A percentile compares a stretch with the other conserved stretches of the same genome.
Evolutionary conservation across 2,797 vertebrate species (phyloP).

Genomic region (Sphenopsis melanotis): DNA sequence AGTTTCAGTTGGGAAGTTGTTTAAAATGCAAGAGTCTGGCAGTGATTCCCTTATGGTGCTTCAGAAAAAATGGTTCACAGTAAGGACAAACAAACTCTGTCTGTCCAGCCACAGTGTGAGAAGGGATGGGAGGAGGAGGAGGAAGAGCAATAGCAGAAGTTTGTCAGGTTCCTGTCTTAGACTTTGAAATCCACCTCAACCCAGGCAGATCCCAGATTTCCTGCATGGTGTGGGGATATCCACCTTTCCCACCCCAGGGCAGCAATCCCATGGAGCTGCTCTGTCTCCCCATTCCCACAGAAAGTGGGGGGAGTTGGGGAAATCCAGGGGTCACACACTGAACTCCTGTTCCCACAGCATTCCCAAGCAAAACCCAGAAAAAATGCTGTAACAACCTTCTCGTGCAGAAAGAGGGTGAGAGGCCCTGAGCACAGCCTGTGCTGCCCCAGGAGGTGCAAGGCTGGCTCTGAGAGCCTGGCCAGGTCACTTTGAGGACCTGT

Average conservation of each 20-base stretch:
- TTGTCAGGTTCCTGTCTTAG: background rate
- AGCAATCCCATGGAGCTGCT: accelerated
- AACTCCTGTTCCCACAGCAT: background rate
- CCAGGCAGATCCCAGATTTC: background rate
- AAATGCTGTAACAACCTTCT: accelerated
- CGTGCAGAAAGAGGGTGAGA: accelerated
- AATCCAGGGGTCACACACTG: background rate
- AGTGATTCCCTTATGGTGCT: accelerated
- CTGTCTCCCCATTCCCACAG: background rate
- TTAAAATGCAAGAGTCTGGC: background rate
- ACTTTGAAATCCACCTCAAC: background rate
- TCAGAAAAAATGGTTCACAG: background rate
- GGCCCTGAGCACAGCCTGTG: background rate
- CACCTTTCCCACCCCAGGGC: background rate
- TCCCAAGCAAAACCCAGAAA: background rate
- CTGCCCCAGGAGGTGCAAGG: background rate
- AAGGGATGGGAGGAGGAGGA: background rate
- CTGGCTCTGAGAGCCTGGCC: accelerated
- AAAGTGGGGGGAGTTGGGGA: accelerated
- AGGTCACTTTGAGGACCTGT: background rate
- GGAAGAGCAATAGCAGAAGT: background rate
- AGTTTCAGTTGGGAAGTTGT: background rate
- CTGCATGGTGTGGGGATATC: accelerated
- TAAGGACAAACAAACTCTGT: background rate
- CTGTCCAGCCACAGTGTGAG: background rate